Evolutionary conservation across 2,113 vertebrate species (phyloP), one percentile per base, ranked within the genome.

Genomic region (Candoia aspera): DNA sequence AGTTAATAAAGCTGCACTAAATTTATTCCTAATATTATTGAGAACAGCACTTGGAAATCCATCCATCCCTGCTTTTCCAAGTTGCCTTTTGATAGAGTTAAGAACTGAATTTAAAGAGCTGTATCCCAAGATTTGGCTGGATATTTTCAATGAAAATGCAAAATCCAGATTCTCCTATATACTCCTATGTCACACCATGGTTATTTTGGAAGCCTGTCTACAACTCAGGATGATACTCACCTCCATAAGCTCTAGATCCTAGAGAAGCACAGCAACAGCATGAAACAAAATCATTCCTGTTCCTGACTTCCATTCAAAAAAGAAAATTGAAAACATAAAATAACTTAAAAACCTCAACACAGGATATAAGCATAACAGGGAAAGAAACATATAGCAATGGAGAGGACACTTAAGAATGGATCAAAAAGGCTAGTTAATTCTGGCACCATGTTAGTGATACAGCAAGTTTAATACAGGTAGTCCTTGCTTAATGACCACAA

Each of bases 1-100:
- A 59, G 93, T 21, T 24, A 90, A 88, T 91, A 55, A 92, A 89
- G 87, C 83, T 91, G 37, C 49, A 68, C 79, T 91, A 9, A 59
- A 89, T 84, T 24, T 33, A 90, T 62, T 92, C 73, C n/a, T 19
- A 29, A 42, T 17, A 83, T 49, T n/a, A 90, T 33, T 57, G 9
- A 23, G 54, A 26, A 29, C 2, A 23, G 9, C 94, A 58, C n/a
- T 84, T 5, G 9, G 54, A 33, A 79, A 29, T 13, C 46, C 89
- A 2, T 21, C 12, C 49, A 11, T 8, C 29, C 6, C 6, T 49
- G 46, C 23, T 13, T 68, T 54, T 6, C 13, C 19, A 53, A 26
- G n/a, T 33, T 86, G 49, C 42, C 60, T 42, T 73, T 87, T 73
- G 49, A 26, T 11, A 55, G 58, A 86, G 37, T 68, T 86, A 86